Base-by-base conservation (phyloP, 1,140 invertebrate genomes). In the Hypsibius dujardini region DNA sequence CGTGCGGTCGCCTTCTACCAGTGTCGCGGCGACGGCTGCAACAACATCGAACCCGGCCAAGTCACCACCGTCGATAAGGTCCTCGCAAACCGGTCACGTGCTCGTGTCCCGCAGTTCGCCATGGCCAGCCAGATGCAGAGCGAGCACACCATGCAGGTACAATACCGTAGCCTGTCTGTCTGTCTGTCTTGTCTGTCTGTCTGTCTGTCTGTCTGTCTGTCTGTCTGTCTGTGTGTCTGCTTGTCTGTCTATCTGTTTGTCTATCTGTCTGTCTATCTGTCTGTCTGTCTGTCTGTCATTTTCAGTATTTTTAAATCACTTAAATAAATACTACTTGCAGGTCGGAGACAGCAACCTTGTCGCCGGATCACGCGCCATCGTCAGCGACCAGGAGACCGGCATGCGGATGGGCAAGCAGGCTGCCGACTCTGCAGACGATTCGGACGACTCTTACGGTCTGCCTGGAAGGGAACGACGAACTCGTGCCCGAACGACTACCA, bases 1-100 rank as follows among this genome's bases (percentile, higher is more conserved):
- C 12, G 42, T 12, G 62, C 62, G 12, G 62, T 67, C 12, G 62
- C 62, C 62, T 67, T 67, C 62, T 67, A 67, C 42, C 62, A 67
- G 62, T 67, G 62, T 42, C 62, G 62, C 45, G 62, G 62, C 45
- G 62, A 67, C 42, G 62, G 12, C 3, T 67, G 62, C 42, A 67
- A 67, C 42, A 67, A 67, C 42, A 3, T 67, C 42, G 62, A 67
- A 45, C 62, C 62, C 12, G 62, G 62, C 42, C 12, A 67, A 67
- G 42, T 67, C 7, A 67, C 62, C 62, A 67, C 62, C 62, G 62
- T 15, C 12, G 45, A 12, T 42, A 12, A 67, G 42, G 62, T 67
- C 42, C 12, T 67, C n/a, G 50, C 50, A 12, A 67, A 67, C 62
- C 3, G 42, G 12, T 7, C 3, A 12, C 3, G 45, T 42, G 42